Base-by-base conservation (phyloP, 2,797 vertebrate species). In the Lepilemur ruficaudatus region DNA sequence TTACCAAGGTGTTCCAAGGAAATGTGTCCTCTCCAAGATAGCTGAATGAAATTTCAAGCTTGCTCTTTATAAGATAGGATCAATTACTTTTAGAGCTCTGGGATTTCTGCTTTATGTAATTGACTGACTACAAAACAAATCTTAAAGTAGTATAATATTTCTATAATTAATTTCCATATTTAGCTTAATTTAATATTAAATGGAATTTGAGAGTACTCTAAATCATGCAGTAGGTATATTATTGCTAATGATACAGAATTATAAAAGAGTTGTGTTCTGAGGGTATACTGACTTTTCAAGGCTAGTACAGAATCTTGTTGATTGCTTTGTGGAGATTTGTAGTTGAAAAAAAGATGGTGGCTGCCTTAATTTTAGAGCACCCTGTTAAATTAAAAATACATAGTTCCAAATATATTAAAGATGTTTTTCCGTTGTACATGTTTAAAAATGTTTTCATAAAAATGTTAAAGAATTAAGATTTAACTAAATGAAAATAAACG, bases 361-460 rank as follows among this genome's bases (percentile, higher is more conserved):
- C 1, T 90, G 22, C 50, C 25, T 67, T 93, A 93, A 75, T 79
- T 35, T 69, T 83, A 83, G 55, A 14, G 15, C 13, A 30, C 32
- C 52, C 4, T 69, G 28, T 91, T 94, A 94, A 82, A 32, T 85
- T 85, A 91, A 91, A 67, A 95, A 61, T 50, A 52, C 23, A 22
- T 22, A 63, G 61, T 65, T 87, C 10, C 25, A 90, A 23, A 14
- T 89, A 43, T 73, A 83, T 79, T 43, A 83, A 89, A 84, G n/a
- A 20, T 93, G 22, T 10, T 83, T 87, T 89, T 69, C 57, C 92
- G 43, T 78, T 95, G 20, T 80, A 43, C 46, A 11, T 61, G 30
- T 94, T 92, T 93, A 89, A 96, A 96, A 81, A 52, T 38, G 25
- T 80, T 69, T 75, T 94, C 59, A 35, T 81, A 48, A 89, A 89